Evolutionary conservation across 2,797 vertebrate species (phyloP).

Genomic region (Rhinatrema bivittatum): DNA sequence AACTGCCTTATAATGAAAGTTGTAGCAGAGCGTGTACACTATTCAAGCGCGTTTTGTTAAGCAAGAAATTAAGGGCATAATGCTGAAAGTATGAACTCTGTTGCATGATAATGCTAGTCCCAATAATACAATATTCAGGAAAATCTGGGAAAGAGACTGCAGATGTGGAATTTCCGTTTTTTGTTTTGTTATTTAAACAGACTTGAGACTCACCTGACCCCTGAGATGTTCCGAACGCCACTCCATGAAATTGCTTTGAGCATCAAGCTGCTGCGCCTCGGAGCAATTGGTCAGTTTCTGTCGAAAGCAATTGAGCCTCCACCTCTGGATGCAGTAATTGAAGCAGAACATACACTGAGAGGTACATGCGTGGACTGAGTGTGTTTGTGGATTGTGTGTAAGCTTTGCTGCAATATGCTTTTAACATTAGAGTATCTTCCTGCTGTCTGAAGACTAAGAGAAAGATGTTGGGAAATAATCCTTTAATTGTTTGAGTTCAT

Average conservation of each 20-base stretch:
- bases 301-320: slow-evolving; percentile 93
- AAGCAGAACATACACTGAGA: slow-evolving; percentile 85
- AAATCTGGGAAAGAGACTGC: too few relatives aligned
- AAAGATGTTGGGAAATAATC: too few relatives aligned
- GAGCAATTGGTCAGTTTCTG: slow-evolving; percentile 84
- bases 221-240: slow-evolving; percentile 90
- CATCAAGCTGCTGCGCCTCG: slow-evolving; percentile 86
- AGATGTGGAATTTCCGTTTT: too few relatives aligned
- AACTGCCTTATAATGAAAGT: too few relatives aligned
- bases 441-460: too few relatives aligned
- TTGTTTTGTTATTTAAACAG: slow-evolving; percentile 39
- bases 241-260: slow-evolving; percentile 88
- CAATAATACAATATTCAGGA: too few relatives aligned
- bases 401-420: background rate
- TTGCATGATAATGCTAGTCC: too few relatives aligned
- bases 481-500: background rate
- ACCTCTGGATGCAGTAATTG: slow-evolving; percentile 88
- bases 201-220: slow-evolving; percentile 88
- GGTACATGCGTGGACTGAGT: slow-evolving; percentile 44
- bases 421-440: background rate
- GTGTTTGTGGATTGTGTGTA: too few relatives aligned
- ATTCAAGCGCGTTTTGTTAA: too few relatives aligned
- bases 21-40: too few relatives aligned
- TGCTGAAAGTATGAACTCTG: too few relatives aligned
- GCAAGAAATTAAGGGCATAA: too few relatives aligned